phyloP scores from a whole-genome alignment of 2,113 vertebrate genomes.

The Choloepus hoffmanni region DNA sequence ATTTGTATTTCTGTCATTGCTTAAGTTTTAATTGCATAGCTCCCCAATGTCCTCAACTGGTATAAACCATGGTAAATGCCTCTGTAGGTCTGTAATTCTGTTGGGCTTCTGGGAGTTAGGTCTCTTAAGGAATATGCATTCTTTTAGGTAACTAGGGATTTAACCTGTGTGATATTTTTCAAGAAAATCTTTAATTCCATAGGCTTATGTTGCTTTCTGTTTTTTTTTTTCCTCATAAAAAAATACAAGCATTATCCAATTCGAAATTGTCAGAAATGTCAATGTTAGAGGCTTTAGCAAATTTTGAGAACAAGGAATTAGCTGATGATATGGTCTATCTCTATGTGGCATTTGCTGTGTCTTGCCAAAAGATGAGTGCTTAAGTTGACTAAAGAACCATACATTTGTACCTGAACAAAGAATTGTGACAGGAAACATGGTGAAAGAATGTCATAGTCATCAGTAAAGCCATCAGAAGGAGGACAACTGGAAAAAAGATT shows the following conservation, averaged over 20 bases:
- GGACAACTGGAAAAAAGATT: neutral
- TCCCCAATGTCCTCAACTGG: neutral
- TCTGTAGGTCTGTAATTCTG: neutral
- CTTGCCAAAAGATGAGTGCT: neutral
- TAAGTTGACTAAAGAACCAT: neutral
- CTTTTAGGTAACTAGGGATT: neutral
- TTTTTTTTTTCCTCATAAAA: neutral
- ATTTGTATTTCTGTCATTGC: neutral
- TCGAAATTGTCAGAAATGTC: neutral
- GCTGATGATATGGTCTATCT: neutral
- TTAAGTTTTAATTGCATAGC: neutral
- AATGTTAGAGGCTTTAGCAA: neutral
- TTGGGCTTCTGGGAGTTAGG: neutral
- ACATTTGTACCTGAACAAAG: neutral
- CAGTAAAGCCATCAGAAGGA: neutral
- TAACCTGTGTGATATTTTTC: neutral
- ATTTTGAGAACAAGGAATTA: neutral
- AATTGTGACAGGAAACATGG: neutral
- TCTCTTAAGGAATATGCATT: neutral
- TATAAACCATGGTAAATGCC: neutral
- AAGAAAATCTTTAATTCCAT: neutral
- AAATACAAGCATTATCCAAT: neutral
- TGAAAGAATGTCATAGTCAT: neutral
- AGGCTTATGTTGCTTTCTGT: neutral
- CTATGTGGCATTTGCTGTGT: neutral